phyloP scores from a whole-genome alignment of 2,113 vertebrate genomes.

The Scomber scombrus region DNA sequence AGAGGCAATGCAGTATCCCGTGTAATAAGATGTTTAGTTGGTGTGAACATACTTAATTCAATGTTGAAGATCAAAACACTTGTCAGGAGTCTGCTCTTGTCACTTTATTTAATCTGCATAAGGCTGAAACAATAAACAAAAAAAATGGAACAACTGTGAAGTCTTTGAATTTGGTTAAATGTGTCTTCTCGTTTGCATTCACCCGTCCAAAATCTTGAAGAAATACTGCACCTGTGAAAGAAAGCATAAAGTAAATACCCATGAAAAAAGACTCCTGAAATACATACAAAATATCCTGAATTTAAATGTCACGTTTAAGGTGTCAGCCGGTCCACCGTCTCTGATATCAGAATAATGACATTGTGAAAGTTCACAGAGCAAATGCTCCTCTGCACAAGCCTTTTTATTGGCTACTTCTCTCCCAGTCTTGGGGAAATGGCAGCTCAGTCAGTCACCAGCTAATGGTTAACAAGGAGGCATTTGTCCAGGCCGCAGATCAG shows the following conservation, averaged over 20 bases:
- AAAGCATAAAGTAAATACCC: slow-evolving; percentile 8
- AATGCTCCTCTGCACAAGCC: slow-evolving; percentile 26
- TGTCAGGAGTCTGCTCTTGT: slow-evolving; percentile 94
- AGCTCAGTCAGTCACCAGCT: slow-evolving; percentile 75
- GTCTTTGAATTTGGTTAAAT: slow-evolving; percentile 50
- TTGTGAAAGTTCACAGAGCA: slow-evolving; percentile 1
- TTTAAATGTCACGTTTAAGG: too few relatives aligned
- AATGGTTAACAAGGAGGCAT: slow-evolving; percentile 86
- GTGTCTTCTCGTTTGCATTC: slow-evolving; percentile 28
- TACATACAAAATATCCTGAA: too few relatives aligned
- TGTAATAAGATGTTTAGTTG: slow-evolving; percentile 92
- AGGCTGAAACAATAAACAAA: slow-evolving; percentile 92
- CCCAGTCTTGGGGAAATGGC: slow-evolving; percentile 73
- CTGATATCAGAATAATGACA: too few relatives aligned
- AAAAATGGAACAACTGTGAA: slow-evolving; percentile 75
- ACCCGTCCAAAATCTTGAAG: slow-evolving; percentile 93
- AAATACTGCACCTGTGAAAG: slow-evolving; percentile 93
- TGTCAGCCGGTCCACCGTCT: too few relatives aligned
- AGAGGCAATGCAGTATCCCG: slow-evolving; percentile 96
- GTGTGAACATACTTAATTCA: slow-evolving; percentile 91
- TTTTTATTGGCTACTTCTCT: slow-evolving; percentile 47
- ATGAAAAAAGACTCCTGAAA: too few relatives aligned
- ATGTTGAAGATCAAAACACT: slow-evolving; percentile 93
- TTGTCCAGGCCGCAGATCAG: slow-evolving; percentile 83
- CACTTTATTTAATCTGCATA: slow-evolving; percentile 96